Conservation (phyloP, 2,888 invertebrate genomes). For the Physocephala rufipes region DNA sequence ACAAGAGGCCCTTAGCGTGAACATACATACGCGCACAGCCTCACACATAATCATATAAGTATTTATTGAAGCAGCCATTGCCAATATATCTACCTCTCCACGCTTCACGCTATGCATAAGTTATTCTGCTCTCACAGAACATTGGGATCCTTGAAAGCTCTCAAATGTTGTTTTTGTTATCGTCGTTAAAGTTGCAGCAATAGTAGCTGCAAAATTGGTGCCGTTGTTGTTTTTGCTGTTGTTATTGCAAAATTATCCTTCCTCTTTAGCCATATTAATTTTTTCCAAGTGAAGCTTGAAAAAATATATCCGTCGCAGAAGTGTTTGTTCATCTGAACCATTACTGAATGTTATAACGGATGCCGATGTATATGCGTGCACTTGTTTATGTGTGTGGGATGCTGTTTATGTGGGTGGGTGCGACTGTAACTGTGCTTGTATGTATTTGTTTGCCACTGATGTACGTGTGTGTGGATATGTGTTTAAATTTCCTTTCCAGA, state of each 20-base stretch:
- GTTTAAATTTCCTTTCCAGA: conserved; percentile 9
- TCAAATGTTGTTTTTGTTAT: not conserved
- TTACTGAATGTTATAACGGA: too few species aligned
- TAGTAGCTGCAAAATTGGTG: too few species aligned
- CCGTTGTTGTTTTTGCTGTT: conserved; percentile 26
- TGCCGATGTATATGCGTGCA: too few species aligned
- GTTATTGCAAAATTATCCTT: conserved; percentile 30
- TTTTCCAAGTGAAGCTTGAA: conserved; percentile 5
- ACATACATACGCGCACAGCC: not conserved
- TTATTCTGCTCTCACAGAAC: too few species aligned
- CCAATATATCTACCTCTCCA: too few species aligned
- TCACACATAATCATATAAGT: not conserved
- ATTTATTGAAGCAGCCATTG: not conserved
- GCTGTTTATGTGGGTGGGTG: not conserved
- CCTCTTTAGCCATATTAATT: conserved; percentile 31
- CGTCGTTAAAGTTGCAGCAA: conserved; percentile 14
- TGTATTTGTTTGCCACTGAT: too few species aligned
- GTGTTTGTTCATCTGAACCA: too few species aligned
- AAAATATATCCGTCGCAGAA: not conserved
- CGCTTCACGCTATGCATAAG: not conserved
- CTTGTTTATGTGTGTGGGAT: too few species aligned
- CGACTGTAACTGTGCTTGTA: not conserved
- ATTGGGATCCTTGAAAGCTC: conserved; percentile 30
- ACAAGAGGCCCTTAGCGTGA: conserved; percentile 16
- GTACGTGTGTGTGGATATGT: not conserved